phyloP scores from a whole-genome alignment of 2,888 invertebrate species.

The Pasiphila rectangulata region DNA sequence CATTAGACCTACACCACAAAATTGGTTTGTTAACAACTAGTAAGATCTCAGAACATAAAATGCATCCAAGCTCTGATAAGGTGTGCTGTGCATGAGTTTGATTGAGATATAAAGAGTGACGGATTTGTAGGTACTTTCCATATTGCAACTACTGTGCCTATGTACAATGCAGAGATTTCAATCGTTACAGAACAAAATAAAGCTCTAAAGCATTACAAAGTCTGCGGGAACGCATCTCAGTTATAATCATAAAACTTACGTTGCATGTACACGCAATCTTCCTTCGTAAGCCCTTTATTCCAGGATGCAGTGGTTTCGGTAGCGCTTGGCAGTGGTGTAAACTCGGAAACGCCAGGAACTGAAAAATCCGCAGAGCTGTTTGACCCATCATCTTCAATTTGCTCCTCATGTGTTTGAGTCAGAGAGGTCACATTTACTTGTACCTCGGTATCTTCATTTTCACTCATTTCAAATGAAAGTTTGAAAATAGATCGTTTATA shows the following conservation, averaged over 20 bases:
- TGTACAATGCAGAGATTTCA: too few relatives aligned
- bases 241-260: conserved; percentile 86
- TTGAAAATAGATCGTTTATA: conserved; percentile 64
- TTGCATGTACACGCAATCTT: conserved; percentile 88
- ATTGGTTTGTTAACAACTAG: too few relatives aligned
- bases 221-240: too few relatives aligned
- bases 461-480: conserved; percentile 59
- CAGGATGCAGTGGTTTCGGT: conserved; percentile 83
- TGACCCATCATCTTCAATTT: conserved; percentile 40
- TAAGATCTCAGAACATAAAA: too few relatives aligned
- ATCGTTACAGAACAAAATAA: too few relatives aligned
- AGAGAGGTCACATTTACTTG: conserved; percentile 43
- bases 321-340: conserved; percentile 83
- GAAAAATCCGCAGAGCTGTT: conserved; percentile 61
- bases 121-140: too few relatives aligned
- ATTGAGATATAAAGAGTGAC: too few relatives aligned
- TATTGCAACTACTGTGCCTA: too few relatives aligned
- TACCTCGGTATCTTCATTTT: conserved; percentile 42
- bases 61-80: too few relatives aligned
- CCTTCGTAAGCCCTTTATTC: conserved; percentile 85
- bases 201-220: too few relatives aligned
- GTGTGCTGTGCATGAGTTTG: too few relatives aligned
- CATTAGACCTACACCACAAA: too few relatives aligned
- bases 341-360: conserved; percentile 96
- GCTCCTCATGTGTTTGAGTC: conserved; percentile 14